Percentiles rank a stretch among this genome's conserved stretches.
These are phyloP conservation scores for Megalonaias nervosa DNA, from an alignment of 1,140 invertebrate species.

Conservation along the genomic window DNA sequence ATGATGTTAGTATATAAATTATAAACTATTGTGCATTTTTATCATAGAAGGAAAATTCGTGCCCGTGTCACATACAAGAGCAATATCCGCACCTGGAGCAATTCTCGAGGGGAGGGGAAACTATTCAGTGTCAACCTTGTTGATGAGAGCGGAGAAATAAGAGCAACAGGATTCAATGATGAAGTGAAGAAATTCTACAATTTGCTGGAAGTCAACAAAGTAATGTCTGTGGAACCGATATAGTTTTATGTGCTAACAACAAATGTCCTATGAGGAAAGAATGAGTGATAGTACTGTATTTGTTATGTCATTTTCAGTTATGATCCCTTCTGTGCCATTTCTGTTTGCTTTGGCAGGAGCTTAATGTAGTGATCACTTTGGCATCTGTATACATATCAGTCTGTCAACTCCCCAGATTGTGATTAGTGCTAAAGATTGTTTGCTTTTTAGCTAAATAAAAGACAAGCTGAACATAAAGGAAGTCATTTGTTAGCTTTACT, in stretches of 20 bases:
- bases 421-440: neutral
- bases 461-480: no score
- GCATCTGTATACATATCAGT: neutral
- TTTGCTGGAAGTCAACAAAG: constrained; percentile 84
- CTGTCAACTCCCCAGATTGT: neutral
- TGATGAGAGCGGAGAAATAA: constrained; percentile 95
- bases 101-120: constrained; percentile 92
- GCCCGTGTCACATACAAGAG: constrained; percentile 91
- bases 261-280: constrained; percentile 1
- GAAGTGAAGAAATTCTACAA: constrained; percentile 92
- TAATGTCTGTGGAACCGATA: constrained; percentile 45
- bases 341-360: neutral
- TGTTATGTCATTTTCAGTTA: neutral
- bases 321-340: neutral
- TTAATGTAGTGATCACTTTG: no score
- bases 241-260: neutral
- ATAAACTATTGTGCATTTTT: neutral
- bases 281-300: neutral
- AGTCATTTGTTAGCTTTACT: no score
- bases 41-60: constrained; percentile 89
- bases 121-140: constrained; percentile 93
- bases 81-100: constrained; percentile 88
- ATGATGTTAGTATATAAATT: neutral
- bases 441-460: neutral
- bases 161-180: constrained; percentile 94